Percentiles rank a stretch among this genome's conserved stretches.
Conservation (phyloP, 2,113 vertebrate species). For the Ailurus styani region DNA sequence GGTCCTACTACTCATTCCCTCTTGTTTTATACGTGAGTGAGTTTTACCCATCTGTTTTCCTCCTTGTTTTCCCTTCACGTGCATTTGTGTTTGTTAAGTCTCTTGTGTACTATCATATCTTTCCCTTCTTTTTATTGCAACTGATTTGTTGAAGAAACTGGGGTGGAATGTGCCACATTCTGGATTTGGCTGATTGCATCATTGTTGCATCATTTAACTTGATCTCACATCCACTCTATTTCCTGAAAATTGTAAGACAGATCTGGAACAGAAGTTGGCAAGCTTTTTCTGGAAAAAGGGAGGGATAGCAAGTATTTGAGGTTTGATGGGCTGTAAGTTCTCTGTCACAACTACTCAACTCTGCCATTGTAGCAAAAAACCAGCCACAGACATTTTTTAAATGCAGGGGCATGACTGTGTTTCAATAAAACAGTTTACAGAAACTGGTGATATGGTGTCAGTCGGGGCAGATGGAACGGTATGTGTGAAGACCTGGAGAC, state of each 20-base stretch:
- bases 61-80: not conserved
- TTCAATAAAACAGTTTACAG: not conserved
- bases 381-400: not conserved
- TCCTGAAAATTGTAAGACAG: not conserved
- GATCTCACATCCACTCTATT: not conserved
- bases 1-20: not conserved
- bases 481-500: not conserved
- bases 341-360: not conserved
- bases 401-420: not conserved
- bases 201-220: not conserved
- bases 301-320: not conserved
- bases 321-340: not conserved
- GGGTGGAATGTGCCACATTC: not conserved
- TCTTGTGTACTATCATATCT: not conserved
- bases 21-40: not conserved
- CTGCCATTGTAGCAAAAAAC: not conserved
- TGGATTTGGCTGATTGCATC: not conserved
- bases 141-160: not conserved
- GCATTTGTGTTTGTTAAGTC: not conserved
- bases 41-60: not conserved
- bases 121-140: not conserved
- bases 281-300: not conserved
- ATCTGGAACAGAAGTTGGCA: not conserved
- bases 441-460: not conserved
- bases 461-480: not conserved